Percentiles rank a stretch among this genome's conserved stretches.
Conservation (phyloP, 2,113 vertebrate genomes). For the Coregonus clupeaformis region DNA sequence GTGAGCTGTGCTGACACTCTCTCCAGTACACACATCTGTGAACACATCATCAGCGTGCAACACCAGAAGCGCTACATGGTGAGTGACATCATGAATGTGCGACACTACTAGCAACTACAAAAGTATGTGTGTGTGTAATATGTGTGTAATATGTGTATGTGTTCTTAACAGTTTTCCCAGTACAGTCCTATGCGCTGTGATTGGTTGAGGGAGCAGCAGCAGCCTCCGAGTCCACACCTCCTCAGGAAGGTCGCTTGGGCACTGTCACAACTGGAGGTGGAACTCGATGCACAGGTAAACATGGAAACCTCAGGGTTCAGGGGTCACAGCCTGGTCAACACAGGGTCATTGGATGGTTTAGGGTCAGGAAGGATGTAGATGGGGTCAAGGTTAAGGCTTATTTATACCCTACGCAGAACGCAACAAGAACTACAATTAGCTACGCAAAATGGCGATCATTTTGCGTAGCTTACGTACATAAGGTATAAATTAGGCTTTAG, state of each 20-base stretch:
- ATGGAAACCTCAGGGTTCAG: not conserved
- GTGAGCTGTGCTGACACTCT: slow-evolving; percentile 42
- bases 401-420: too few relatives aligned
- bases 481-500: too few relatives aligned
- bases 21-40: not conserved
- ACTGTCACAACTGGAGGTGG: not conserved
- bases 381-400: not conserved
- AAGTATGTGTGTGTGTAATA: not conserved
- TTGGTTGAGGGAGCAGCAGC: not conserved
- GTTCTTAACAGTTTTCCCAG: not conserved
- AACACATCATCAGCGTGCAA: slow-evolving; percentile 31
- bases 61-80: slow-evolving; percentile 46
- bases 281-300: not conserved
- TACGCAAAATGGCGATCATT: too few relatives aligned
- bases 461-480: too few relatives aligned
- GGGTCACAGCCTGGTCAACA: not conserved
- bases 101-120: too few relatives aligned
- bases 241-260: not conserved
- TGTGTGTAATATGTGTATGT: not conserved
- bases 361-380: not conserved
- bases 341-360: not conserved
- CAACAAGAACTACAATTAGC: too few relatives aligned
- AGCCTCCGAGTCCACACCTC: not conserved
- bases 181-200: not conserved
- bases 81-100: slow-evolving; percentile 9